phyloP scores from a whole-genome alignment of 2,797 vertebrate species.

The Leptatherina wallacei region DNA sequence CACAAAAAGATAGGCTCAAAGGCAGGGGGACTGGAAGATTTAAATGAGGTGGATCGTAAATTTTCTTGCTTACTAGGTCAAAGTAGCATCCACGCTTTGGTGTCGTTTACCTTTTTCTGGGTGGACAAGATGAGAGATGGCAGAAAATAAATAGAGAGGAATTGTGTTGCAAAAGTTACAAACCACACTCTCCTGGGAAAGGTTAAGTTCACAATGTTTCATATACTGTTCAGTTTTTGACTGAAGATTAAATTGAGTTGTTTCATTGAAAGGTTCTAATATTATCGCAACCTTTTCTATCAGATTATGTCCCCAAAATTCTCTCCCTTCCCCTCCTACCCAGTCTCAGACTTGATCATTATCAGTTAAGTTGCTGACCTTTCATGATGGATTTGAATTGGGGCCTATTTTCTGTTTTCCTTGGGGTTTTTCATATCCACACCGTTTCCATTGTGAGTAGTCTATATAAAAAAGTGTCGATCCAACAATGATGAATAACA shows the following conservation, averaged over 20 bases:
- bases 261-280: no score
- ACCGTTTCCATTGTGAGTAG: slow-evolving; percentile 1
- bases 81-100: not conserved
- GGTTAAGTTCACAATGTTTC: no score
- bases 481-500: slow-evolving; percentile 6
- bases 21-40: no score
- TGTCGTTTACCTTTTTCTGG: no score
- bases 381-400: not conserved
- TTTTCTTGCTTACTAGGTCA: no score
- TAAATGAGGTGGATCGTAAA: no score
- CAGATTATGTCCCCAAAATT: not conserved
- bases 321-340: accelerated
- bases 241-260: not conserved
- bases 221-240: not conserved
- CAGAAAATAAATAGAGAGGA: no score
- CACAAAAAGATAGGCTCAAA: no score
- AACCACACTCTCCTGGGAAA: not conserved
- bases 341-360: not conserved
- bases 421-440: no score
- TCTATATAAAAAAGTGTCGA: slow-evolving; percentile 13
- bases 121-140: no score
- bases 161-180: not conserved
- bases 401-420: not conserved
- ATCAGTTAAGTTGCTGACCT: not conserved
- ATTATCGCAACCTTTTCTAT: not conserved